phyloP scores from a whole-genome alignment of 2,113 vertebrate species.

The Paracanthobrama guichenoti region DNA sequence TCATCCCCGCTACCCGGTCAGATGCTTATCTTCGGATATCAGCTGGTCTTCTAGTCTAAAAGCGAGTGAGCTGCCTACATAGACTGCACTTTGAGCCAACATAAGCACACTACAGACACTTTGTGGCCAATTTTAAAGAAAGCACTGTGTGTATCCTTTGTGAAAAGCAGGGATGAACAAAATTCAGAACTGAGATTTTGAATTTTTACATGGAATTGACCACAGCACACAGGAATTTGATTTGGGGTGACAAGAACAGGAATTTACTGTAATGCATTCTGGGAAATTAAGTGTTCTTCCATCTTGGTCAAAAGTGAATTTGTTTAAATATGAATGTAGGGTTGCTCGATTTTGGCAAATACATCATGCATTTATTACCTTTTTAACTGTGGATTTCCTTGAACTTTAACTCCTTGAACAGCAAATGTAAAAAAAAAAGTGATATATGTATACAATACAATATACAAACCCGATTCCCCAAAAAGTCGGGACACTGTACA shows the following conservation, averaged over 20 bases:
- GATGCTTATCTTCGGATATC: background rate
- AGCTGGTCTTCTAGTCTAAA: background rate
- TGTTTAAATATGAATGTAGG: background rate
- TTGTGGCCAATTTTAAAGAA: background rate
- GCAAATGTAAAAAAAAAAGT: no score
- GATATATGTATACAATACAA: no score
- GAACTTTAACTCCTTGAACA: no score
- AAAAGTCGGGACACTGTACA: no score
- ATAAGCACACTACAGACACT: background rate
- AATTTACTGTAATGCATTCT: background rate
- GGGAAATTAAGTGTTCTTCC: background rate
- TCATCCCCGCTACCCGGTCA: background rate
- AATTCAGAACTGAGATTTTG: background rate
- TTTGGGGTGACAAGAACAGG: no score
- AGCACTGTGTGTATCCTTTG: background rate
- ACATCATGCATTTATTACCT: no score
- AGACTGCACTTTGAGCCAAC: background rate
- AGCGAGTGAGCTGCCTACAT: background rate
- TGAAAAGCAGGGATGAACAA: background rate
- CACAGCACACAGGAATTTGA: background rate
- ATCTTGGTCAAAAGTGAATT: background rate
- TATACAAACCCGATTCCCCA: no score
- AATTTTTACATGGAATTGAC: no score
- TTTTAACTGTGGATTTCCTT: no score
- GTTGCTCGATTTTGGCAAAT: background rate